phyloP scores from a whole-genome alignment of 1,140 invertebrate genomes.

The Oryzaephilus surinamensis region DNA sequence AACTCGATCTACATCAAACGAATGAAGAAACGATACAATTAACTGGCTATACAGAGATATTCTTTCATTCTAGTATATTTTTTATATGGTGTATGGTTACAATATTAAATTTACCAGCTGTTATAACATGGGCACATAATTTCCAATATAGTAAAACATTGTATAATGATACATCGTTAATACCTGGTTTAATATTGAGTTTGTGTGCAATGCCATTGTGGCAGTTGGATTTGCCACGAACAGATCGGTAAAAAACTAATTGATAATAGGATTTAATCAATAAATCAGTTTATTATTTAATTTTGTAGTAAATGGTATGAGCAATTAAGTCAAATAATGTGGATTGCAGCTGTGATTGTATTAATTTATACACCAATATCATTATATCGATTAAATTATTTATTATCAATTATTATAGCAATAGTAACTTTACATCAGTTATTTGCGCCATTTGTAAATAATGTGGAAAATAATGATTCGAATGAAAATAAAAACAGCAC shows the following conservation, averaged over 20 bases:
- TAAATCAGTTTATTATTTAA: conserved; percentile 3
- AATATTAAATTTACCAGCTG: conserved; percentile 42
- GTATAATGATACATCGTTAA: conserved; percentile 40
- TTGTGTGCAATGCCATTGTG: conserved; percentile 40
- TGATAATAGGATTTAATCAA: too few species aligned
- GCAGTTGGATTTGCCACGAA: conserved; percentile 42
- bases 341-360: conserved; percentile 39
- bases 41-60: conserved; percentile 32
- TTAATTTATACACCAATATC: conserved; percentile 45
- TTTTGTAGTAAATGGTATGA: conserved; percentile 41
- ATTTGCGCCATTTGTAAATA: too few species aligned
- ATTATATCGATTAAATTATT: conserved; percentile 44
- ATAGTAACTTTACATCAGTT: conserved; percentile 45
- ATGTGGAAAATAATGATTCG: too few species aligned
- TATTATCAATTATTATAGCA: conserved; percentile 41
- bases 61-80: conserved; percentile 51
- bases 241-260: conserved; percentile 30
- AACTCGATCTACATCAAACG: too few species aligned
- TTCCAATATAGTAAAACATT: conserved; percentile 44
- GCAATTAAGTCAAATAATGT: conserved; percentile 38
- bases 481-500: too few species aligned
- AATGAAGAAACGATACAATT: conserved; percentile 3
- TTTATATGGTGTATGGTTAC: conserved; percentile 44
- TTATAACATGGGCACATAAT: conserved; percentile 51
- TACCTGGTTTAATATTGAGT: conserved; percentile 39